These are phyloP conservation scores for Taphrorychus bicolor DNA, from an alignment of 2,888 invertebrate species.

Conservation along the genomic window DNA sequence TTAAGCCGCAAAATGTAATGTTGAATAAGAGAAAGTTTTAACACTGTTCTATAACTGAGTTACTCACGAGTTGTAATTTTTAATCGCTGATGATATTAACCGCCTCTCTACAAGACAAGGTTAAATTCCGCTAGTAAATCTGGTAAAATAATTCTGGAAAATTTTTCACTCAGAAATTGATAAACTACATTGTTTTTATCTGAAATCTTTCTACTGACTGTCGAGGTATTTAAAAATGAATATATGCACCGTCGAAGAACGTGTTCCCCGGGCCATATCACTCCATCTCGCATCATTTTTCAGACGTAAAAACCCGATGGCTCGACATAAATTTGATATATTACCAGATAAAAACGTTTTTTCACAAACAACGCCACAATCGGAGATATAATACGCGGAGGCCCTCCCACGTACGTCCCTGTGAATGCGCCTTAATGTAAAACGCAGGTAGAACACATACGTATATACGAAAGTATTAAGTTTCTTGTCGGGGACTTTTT, in stretches of 20 bases:
- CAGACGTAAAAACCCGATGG: background rate
- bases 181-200: background rate
- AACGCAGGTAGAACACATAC: conserved; percentile 16
- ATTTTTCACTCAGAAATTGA: too few species aligned
- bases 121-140: too few species aligned
- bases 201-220: background rate
- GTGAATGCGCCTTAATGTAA: conserved; percentile 25
- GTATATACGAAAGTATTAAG: conserved; percentile 26
- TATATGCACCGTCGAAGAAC: background rate
- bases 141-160: too few species aligned
- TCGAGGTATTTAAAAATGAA: background rate
- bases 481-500: conserved; percentile 13
- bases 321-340: conserved; percentile 21
- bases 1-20: too few species aligned
- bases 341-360: conserved; percentile 18
- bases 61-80: too few species aligned
- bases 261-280: background rate
- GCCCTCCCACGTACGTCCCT: conserved; percentile 19
- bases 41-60: too few species aligned
- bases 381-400: conserved; percentile 19
- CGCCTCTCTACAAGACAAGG: too few species aligned
- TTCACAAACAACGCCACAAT: conserved; percentile 30
- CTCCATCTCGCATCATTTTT: background rate
- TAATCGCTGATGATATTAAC: too few species aligned
- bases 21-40: too few species aligned